Percentiles rank a stretch among this genome's conserved stretches.
phyloP scores from a whole-genome alignment of 2,888 invertebrate genomes.

The Ochropleura plecta region DNA sequence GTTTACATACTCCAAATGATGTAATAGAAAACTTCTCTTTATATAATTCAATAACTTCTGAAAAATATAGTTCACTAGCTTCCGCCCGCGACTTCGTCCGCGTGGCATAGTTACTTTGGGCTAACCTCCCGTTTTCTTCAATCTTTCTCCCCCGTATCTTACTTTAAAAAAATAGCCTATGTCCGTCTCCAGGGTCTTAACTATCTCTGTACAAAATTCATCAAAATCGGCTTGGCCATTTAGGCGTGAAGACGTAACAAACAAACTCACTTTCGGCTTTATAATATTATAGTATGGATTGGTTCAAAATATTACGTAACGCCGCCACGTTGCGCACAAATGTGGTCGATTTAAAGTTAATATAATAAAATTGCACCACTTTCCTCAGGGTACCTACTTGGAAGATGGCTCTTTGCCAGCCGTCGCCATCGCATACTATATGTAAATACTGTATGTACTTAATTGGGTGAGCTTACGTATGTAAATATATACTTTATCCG shows the following conservation, averaged over 20 bases:
- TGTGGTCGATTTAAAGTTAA: slow-evolving; percentile 12
- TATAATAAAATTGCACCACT: slow-evolving; percentile 32
- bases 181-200: too few species aligned
- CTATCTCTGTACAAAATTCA: too few species aligned
- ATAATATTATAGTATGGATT: too few species aligned
- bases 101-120: too few species aligned
- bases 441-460: slow-evolving; percentile 20
- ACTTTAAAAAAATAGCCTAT: too few species aligned
- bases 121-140: too few species aligned
- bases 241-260: too few species aligned
- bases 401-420: slow-evolving; percentile 39
- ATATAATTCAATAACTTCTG: background rate
- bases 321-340: background rate
- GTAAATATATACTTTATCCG: slow-evolving; percentile 11
- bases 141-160: too few species aligned
- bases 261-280: too few species aligned
- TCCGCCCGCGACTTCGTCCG: too few species aligned
- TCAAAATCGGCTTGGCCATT: too few species aligned
- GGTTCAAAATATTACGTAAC: background rate
- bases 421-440: slow-evolving; percentile 2
- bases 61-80: too few species aligned
- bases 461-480: slow-evolving; percentile 4
- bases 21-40: slow-evolving; percentile 5
- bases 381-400: slow-evolving; percentile 9
- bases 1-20: slow-evolving; percentile 9